A percentile compares a stretch with the other conserved stretches of the same genome.
Evolutionary conservation across 2,888 invertebrate species (phyloP).

Genomic region (Allygus modestus): DNA sequence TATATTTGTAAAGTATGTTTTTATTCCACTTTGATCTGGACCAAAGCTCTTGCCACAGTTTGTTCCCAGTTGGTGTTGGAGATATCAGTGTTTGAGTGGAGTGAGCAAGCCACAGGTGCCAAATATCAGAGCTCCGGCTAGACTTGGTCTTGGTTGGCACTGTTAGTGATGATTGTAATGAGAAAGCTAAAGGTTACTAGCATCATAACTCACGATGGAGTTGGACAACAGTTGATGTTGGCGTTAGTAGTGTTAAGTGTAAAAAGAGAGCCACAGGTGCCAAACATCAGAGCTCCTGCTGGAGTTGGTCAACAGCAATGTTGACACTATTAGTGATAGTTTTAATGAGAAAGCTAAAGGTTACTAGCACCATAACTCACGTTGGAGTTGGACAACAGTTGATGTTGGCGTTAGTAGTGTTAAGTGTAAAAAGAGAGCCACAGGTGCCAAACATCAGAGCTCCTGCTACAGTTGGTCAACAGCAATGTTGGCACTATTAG

Average conservation of each 20-base stretch:
- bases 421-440: conserved; percentile 3
- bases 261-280: conserved; percentile 11
- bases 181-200: no score
- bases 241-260: neutral
- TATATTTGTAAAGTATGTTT: no score
- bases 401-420: neutral
- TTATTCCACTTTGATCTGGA: no score
- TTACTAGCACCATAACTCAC: neutral
- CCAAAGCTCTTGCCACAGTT: no score
- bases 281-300: neutral
- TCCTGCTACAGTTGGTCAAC: neutral
- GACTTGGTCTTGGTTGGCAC: neutral
- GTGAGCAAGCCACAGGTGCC: neutral
- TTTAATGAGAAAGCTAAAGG: no score
- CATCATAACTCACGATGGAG: no score
- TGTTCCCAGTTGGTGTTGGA: neutral
- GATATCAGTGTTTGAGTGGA: neutral
- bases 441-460: conserved; percentile 16
- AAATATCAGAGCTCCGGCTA: neutral
- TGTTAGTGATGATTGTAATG: no score
- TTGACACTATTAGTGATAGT: no score
- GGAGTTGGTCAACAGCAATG: neutral
- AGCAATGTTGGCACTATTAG: no score
- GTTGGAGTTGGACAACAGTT: conserved; percentile 1
- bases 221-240: neutral